Evolutionary conservation across 37 sponge, comb jelly and placozoan genomes (phyloP).

Genomic region (Diacarnus erythraeanus): DNA sequence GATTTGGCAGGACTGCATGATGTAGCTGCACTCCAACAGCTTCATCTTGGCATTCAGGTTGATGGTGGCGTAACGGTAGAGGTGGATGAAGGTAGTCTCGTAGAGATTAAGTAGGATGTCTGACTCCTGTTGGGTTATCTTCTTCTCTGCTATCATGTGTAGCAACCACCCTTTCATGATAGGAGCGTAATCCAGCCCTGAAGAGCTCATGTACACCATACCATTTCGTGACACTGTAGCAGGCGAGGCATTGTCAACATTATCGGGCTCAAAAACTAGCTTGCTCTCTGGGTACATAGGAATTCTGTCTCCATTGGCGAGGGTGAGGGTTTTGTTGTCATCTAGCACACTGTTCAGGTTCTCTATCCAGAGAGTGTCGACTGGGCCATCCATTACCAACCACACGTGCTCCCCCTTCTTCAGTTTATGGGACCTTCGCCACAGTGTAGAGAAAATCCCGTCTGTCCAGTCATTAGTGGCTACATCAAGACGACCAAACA

Average conservation of each 20-base stretch:
- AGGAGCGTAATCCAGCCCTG: constrained; percentile 96
- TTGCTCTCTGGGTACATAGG: constrained; percentile 97
- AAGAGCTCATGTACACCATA: constrained; percentile 99
- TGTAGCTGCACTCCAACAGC: constrained; percentile 88
- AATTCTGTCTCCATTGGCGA: constrained; percentile 99
- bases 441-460: constrained; percentile 99
- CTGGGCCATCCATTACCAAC: constrained; percentile 97
- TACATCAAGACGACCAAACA: constrained; percentile 99
- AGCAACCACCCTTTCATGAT: constrained; percentile 86
- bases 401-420: constrained; percentile 98
- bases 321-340: constrained; percentile 98
- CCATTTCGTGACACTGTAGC: constrained; percentile 99
- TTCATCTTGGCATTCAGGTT: constrained; percentile 86
- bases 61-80: constrained; percentile 68
- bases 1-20: constrained; percentile 78
- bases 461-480: constrained; percentile 99
- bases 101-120: constrained; percentile 74
- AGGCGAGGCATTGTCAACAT: constrained; percentile 98
- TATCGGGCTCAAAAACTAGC: constrained; percentile 97
- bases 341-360: constrained; percentile 97
- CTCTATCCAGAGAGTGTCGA: constrained; percentile 99
- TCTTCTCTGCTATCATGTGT: constrained; percentile 66
- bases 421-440: constrained; percentile 92
- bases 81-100: constrained; percentile 72
- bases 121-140: constrained; percentile 74